Base-by-base conservation (phyloP, 2,113 vertebrate genomes). In the Platichthys stellatus region DNA sequence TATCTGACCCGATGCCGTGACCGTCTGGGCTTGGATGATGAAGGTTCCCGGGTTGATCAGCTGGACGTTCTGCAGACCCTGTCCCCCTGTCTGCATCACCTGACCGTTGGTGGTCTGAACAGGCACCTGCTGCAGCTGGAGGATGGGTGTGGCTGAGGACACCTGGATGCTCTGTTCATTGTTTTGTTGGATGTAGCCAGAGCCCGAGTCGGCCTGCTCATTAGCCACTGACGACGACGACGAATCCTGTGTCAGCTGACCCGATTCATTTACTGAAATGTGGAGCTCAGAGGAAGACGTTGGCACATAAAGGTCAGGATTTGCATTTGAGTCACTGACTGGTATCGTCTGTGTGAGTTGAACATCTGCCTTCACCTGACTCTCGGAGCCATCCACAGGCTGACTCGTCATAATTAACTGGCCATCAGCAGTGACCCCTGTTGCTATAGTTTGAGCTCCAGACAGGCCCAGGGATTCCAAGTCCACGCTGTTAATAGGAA, bases 21-120 rank as follows among this genome's bases (percentile, higher is more conserved):
- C 97, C 24, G 98, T 99, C 93, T 99, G 98, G 83, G 98, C 98
- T 94, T 99, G 98, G 94, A 99, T 98, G 94, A 99, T 95, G 94
- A 99, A 98, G 76, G 98, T 95, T 92, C 98, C 98, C 26, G 98
- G 97, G 91, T 99, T 99, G 93, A 98, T 96, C 83, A 99, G 95
- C 80, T 99, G 97, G 83, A 99, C 95, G 79, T 99, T 99, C 80
- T 98, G 97, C 92, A 98, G 91, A 85, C 93, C 93, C 85, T 98
- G 97, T 70, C 93, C 92, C 76, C 94, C 92, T 56, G 95, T 80
- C 93, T 98, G 96, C 80, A 98, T 95, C 89, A 97, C 95, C 91
- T 98, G 97, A 76, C 96, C 96, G 80, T 97, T 96, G 93, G 93
- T 95, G 93, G 95, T 96, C 74, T 96, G 95, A 85, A 96, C 94